Percentiles rank a stretch among this genome's conserved stretches.
phyloP scores from a whole-genome alignment of 2,888 invertebrate genomes.

The Thereva unica region DNA sequence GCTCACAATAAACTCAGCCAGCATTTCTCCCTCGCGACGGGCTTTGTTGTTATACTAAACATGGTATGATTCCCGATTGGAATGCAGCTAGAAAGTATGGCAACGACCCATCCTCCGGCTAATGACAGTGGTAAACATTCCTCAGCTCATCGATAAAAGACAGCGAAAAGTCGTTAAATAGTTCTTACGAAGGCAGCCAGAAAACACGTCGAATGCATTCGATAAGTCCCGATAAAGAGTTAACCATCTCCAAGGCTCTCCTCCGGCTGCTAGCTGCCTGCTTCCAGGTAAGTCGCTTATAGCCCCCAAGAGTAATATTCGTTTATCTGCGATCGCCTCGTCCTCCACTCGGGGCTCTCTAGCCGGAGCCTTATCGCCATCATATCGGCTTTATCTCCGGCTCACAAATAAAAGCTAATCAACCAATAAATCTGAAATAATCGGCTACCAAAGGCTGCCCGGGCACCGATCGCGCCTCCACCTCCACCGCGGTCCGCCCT shows the following conservation, averaged over 20 bases:
- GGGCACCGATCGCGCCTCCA: constrained; percentile 13
- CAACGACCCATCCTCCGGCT: constrained; percentile 1
- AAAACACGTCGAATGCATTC: constrained; percentile 20
- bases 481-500: background rate
- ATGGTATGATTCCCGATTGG: too few relatives aligned
- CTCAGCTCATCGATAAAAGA: constrained; percentile 19
- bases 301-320: constrained; percentile 19
- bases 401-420: constrained; percentile 37
- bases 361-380: constrained; percentile 23
- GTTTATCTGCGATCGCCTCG: constrained; percentile 22
- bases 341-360: constrained; percentile 21
- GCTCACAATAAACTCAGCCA: too few relatives aligned
- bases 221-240: constrained; percentile 28
- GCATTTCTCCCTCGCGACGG: too few relatives aligned
- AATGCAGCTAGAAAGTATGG: too few relatives aligned
- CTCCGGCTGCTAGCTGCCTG: background rate
- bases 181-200: constrained; percentile 20
- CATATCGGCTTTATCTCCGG: constrained; percentile 25
- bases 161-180: constrained; percentile 33
- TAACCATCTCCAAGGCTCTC: constrained; percentile 17
- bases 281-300: background rate
- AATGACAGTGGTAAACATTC: constrained; percentile 3
- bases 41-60: too few relatives aligned
- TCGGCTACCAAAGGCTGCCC: constrained; percentile 33
- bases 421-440: constrained; percentile 38